phyloP scores from a whole-genome alignment of 37 sponge, comb jelly and placozoan species.

The Axinella damicornis region DNA sequence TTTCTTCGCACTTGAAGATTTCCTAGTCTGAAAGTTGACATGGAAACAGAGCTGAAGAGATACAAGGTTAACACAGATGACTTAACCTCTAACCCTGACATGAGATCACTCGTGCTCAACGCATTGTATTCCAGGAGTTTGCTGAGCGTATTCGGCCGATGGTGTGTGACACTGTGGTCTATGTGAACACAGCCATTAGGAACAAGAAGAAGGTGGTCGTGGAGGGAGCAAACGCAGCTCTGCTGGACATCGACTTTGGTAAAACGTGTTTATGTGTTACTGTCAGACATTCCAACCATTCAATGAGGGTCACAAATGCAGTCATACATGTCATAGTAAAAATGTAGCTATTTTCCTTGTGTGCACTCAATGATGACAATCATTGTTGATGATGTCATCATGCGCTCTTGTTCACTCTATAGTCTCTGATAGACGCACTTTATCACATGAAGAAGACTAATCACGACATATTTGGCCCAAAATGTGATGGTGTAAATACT shows the following conservation, averaged over 20 bases:
- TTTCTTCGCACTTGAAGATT: conserved; percentile 57
- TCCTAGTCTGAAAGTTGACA: conserved; percentile 67
- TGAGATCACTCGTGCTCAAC: not conserved
- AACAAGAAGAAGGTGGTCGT: conserved; percentile 82
- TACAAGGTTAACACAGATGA: conserved; percentile 73
- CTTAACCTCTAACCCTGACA: not conserved
- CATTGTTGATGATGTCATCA: too few relatives aligned
- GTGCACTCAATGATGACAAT: too few relatives aligned
- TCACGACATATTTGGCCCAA: too few relatives aligned
- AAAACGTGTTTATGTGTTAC: too few relatives aligned
- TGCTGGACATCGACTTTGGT: conserved; percentile 99
- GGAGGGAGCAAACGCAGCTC: conserved; percentile 99
- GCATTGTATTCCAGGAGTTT: conserved; percentile 39
- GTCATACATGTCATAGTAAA: too few relatives aligned
- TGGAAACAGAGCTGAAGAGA: conserved; percentile 63
- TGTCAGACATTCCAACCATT: too few relatives aligned
- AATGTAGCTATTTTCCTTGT: too few relatives aligned
- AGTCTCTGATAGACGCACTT: too few relatives aligned
- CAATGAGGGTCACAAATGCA: not conserved
- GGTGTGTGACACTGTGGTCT: conserved; percentile 87
- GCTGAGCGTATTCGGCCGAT: conserved; percentile 67
- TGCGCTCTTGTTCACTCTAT: too few relatives aligned
- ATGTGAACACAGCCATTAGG: conserved; percentile 72
- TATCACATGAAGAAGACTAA: too few relatives aligned
- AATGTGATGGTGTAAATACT: too few relatives aligned